Percentiles rank a stretch among this genome's conserved stretches.
These are phyloP conservation scores for Dryoscopus gambensis DNA, from an alignment of 2,113 vertebrate genomes.

Conservation along the genomic window DNA sequence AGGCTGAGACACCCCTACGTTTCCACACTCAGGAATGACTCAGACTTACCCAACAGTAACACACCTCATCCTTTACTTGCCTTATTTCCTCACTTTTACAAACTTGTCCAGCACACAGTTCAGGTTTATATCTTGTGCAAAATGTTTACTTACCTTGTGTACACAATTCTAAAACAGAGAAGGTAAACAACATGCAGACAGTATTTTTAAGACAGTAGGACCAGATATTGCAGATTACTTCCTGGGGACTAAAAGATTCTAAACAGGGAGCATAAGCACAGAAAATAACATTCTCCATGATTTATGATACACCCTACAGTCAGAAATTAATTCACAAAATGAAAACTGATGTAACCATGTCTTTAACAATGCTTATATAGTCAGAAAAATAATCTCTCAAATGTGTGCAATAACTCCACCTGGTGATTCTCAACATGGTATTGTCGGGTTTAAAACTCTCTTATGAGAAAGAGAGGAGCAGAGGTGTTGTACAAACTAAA, in stretches of 20 bases:
- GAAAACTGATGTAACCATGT: neutral
- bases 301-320: neutral
- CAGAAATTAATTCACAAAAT: slow-evolving; percentile 7
- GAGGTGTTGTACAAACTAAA: neutral
- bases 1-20: too few relatives aligned
- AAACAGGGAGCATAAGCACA: neutral
- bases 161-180: neutral
- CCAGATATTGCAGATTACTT: neutral
- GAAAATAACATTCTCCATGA: neutral
- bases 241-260: neutral
- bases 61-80: neutral
- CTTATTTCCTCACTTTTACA: neutral
- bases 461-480: neutral
- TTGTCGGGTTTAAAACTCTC: neutral
- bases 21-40: neutral
- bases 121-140: neutral
- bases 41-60: neutral
- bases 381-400: neutral
- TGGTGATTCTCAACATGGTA: slow-evolving; percentile 34
- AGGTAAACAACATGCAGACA: neutral
- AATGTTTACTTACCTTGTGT: neutral
- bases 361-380: neutral
- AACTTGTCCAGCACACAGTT: neutral
- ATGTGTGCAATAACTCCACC: slow-evolving; percentile 51
- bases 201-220: neutral